Evolutionary conservation across 2,113 vertebrate species (phyloP).

Genomic region (Maccullochella peelii): DNA sequence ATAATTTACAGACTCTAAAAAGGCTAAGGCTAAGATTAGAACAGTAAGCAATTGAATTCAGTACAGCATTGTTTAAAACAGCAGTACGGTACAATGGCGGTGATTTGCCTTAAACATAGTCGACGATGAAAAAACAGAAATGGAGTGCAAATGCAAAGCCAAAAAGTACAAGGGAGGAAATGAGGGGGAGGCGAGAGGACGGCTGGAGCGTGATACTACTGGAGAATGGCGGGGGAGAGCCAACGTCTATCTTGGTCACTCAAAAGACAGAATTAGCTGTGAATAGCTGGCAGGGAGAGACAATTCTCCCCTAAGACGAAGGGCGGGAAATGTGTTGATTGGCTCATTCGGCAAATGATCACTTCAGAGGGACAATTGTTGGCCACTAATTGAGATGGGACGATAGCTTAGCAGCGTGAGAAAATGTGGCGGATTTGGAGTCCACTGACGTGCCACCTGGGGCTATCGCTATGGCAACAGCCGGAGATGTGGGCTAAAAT

Average conservation of each 20-base stretch:
- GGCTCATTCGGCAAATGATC: slow-evolving; percentile 36
- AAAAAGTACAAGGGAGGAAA: slow-evolving; percentile 27
- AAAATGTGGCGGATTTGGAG: slow-evolving; percentile 48
- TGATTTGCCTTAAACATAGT: neutral
- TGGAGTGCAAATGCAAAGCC: slow-evolving; percentile 4
- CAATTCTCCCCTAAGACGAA: slow-evolving; percentile 7
- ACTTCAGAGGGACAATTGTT: slow-evolving; percentile 62
- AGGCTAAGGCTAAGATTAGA: neutral
- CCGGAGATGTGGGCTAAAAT: slow-evolving; percentile 29
- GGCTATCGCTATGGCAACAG: slow-evolving; percentile 62
- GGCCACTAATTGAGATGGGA: slow-evolving; percentile 62
- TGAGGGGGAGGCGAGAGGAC: neutral
- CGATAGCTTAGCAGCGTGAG: slow-evolving; percentile 49
- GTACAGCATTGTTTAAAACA: neutral
- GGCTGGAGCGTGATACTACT: slow-evolving; percentile 21
- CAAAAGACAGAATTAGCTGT: slow-evolving; percentile 32
- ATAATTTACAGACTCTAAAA: neutral
- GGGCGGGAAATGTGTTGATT: slow-evolving; percentile 26
- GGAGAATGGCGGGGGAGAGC: neutral
- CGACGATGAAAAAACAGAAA: neutral
- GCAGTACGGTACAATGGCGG: slow-evolving; percentile 1
- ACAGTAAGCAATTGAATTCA: neutral
- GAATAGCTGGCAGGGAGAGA: slow-evolving; percentile 18
- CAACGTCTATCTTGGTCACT: slow-evolving; percentile 10
- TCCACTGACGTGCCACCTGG: slow-evolving; percentile 37